phyloP scores from a whole-genome alignment of 2,888 invertebrate genomes.

The Eledona agricola region DNA sequence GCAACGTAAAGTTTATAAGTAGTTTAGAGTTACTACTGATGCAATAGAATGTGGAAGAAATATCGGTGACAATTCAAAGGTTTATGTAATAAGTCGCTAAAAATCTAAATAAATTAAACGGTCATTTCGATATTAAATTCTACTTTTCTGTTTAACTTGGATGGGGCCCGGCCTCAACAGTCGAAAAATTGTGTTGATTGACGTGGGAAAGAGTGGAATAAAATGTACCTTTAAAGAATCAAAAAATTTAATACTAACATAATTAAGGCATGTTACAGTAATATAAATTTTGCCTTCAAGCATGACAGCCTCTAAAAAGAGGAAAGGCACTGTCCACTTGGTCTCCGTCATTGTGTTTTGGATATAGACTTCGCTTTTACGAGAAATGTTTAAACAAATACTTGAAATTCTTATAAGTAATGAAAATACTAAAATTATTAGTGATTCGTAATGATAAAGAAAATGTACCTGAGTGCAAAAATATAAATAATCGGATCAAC shows the following conservation, averaged over 20 bases:
- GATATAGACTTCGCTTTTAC: slow-evolving; percentile 32
- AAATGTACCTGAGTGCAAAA: slow-evolving; percentile 52
- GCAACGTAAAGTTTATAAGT: too few species aligned
- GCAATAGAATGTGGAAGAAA: too few species aligned
- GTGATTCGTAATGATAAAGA: slow-evolving; percentile 41
- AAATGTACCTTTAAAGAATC: slow-evolving; percentile 44
- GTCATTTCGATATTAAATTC: too few species aligned
- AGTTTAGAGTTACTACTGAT: too few species aligned
- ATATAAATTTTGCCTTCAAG: slow-evolving; percentile 49
- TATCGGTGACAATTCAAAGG: too few species aligned
- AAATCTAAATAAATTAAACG: too few species aligned
- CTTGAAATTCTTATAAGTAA: slow-evolving; percentile 32
- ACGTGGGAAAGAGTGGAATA: too few species aligned
- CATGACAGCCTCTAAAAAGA: slow-evolving; percentile 45
- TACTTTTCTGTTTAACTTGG: too few species aligned
- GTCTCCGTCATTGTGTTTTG: slow-evolving; percentile 47
- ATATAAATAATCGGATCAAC: slow-evolving; percentile 37
- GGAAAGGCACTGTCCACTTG: slow-evolving; percentile 55
- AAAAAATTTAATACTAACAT: slow-evolving; percentile 54
- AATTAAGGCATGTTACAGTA: slow-evolving; percentile 50
- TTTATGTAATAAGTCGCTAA: too few species aligned
- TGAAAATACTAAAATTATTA: slow-evolving; percentile 47
- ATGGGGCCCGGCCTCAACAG: neutral
- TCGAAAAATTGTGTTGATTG: neutral
- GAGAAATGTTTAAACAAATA: slow-evolving; percentile 27